Evolutionary conservation across 2,888 invertebrate genomes (phyloP), one percentile per base, ranked within the genome.

Genomic region (Macropis europaea): DNA sequence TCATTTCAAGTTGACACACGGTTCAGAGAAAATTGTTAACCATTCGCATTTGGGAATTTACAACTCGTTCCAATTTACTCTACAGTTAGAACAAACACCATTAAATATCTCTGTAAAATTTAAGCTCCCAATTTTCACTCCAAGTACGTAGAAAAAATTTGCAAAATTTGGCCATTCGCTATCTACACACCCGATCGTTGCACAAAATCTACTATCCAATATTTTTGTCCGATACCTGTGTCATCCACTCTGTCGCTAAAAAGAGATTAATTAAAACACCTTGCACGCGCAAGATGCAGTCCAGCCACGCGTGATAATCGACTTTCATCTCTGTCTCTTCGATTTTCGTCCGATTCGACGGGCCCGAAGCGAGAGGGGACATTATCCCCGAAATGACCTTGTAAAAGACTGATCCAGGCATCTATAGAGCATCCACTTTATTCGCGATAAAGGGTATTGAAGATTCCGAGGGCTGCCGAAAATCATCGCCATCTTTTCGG

Each of bases 201-300:
- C 17, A 42, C 13, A 42, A 30, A n/a, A 6, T 30, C 54, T 28
- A 30, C 40, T 28, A 42, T 42, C 6, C 24, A 42, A 19, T 9
- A 42, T 54, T 42, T 54, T 54, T 42, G 42, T 54, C 54, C n/a
- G 30, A 42, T n/a, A n/a, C n/a, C n/a, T n/a, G n/a, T n/a, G n/a
- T n/a, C n/a, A n/a, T n/a, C n/a, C n/a, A n/a, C n/a, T n/a, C n/a
- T n/a, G n/a, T n/a, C n/a, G n/a, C n/a, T n/a, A n/a, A n/a, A n/a
- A n/a, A n/a, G n/a, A n/a, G n/a, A n/a, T n/a, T n/a, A n/a, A n/a
- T n/a, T n/a, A n/a, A n/a, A n/a, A n/a, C n/a, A n/a, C n/a, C n/a
- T n/a, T n/a, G n/a, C n/a, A n/a, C n/a, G n/a, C n/a, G n/a, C n/a
- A n/a, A n/a, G n/a, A n/a, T n/a, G n/a, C n/a, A n/a, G n/a, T n/a